Base-by-base conservation (phyloP, 1,140 invertebrate species). In the Hermatobates lingyangjiaoensis region DNA sequence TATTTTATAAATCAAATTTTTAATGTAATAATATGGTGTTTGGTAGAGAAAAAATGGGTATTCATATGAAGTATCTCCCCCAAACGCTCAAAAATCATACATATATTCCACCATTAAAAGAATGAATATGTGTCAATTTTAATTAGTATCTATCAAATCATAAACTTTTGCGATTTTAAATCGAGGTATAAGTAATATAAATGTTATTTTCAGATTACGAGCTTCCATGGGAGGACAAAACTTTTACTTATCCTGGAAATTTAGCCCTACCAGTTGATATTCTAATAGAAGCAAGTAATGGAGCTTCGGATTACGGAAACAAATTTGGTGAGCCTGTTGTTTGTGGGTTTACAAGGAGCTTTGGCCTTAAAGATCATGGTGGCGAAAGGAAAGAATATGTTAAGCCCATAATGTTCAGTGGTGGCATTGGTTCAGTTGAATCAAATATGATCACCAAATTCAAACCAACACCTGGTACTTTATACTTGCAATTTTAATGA, bases 341-440 rank as follows among this genome's bases (percentile, higher is more conserved):
- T 50, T 68, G 72, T 59, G 94, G 94, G 24, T 98, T 97, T 66
- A 78, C 83, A 0, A 73, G 93, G 50, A 87, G 91, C 1, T 98
- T 90, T 67, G 93, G 93, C 7, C 68, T 88, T 59, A 67, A 69
- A 0, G 74, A 86, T 59, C 64, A 68, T 0, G 63, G 68, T 30
- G 74, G 75, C 27, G 75, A 81, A 56, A 68, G 92, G 48, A 73
- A 87, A 52, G 94, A 98, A 68, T 98, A 84, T 72, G 82, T 98
- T 0, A 98, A 98, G 63, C 93, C 94, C 0, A 97, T 98, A 51
- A 96, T 98, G 93, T 98, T 98, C 58, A 94, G 87, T 62, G 93
- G 87, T 50, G 94, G 94, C 34, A 76, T 98, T 54, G 93, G 94
- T 4, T 81, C 80, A 12, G 81, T 98, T 70, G 82, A 90, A 59